phyloP scores from a whole-genome alignment of 2,888 invertebrate genomes.

The Campoletis raptor region DNA sequence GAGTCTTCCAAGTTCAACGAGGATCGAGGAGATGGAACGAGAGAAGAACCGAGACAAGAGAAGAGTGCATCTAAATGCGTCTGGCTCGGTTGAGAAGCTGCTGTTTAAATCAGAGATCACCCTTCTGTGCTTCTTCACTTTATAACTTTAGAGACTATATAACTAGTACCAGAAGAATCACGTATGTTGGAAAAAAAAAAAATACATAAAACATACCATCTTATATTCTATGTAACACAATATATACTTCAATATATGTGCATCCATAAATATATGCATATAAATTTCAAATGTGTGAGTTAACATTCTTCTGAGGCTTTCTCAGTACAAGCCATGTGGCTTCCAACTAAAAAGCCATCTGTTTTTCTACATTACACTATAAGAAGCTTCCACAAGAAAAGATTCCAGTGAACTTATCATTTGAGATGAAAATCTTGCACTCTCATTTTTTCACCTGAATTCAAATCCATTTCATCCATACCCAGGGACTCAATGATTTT shows the following conservation, averaged over 20 bases:
- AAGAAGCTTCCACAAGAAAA: slow-evolving; percentile 16
- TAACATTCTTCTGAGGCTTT: slow-evolving; percentile 71
- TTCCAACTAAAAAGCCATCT: slow-evolving; percentile 69
- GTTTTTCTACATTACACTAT: slow-evolving; percentile 46
- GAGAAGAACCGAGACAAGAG: slow-evolving; percentile 12
- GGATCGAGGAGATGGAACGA: slow-evolving; percentile 25
- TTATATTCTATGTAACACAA: neutral
- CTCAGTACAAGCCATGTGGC: slow-evolving; percentile 78
- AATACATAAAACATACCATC: slow-evolving; percentile 1
- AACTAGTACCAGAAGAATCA: slow-evolving; percentile 18
- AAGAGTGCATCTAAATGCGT: slow-evolving; percentile 64
- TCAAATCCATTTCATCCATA: neutral
- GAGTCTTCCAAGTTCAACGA: slow-evolving; percentile 64
- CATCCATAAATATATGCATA: slow-evolving; percentile 11
- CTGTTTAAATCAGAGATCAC: slow-evolving; percentile 57
- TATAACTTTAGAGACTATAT: slow-evolving; percentile 12
- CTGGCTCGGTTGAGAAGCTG: slow-evolving; percentile 41
- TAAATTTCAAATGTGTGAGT: slow-evolving; percentile 71
- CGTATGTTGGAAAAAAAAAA: neutral
- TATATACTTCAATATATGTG: slow-evolving; percentile 15
- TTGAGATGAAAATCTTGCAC: neutral
- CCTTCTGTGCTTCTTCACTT: slow-evolving; percentile 47
- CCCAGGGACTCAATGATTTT: neutral
- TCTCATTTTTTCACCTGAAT: slow-evolving; percentile 1
- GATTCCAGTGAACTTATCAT: slow-evolving; percentile 11